phyloP scores from a whole-genome alignment of 2,888 invertebrate species.

The Muschampia plurimacula region DNA sequence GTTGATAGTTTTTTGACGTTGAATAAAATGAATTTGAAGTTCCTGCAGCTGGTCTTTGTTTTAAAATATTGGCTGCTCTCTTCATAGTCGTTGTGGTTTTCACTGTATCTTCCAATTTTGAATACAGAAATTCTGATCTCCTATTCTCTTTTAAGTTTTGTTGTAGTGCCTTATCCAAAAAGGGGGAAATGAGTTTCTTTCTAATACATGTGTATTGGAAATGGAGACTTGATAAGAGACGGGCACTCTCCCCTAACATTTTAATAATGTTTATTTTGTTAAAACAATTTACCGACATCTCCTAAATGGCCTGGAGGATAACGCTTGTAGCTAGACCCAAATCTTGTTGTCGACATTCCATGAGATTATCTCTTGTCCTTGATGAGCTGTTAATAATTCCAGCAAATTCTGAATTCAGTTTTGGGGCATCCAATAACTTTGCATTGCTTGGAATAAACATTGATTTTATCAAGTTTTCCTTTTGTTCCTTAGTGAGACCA shows the following conservation, averaged over 20 bases:
- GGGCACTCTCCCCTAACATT: conserved; percentile 2
- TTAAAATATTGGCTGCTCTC: conserved; percentile 1
- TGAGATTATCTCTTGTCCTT: not conserved
- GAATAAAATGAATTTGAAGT: not conserved
- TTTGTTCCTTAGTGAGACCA: not conserved
- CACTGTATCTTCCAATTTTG: not conserved
- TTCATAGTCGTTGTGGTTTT: not conserved
- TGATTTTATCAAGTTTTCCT: not conserved
- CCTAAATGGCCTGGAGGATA: not conserved
- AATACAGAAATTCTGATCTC: conserved; percentile 1
- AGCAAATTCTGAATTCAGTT: not conserved
- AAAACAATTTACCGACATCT: not conserved
- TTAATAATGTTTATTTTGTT: not conserved
- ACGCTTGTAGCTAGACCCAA: not conserved
- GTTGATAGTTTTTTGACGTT: conserved; percentile 2
- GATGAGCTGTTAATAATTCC: not conserved
- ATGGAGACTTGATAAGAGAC: not conserved
- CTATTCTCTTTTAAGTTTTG: not conserved
- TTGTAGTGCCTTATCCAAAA: not conserved
- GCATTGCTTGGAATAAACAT: conserved; percentile 1
- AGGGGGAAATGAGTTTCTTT: not conserved
- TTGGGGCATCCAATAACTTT: not conserved
- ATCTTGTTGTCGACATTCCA: not conserved
- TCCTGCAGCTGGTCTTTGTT: not conserved
- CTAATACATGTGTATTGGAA: not conserved